Base-by-base conservation (phyloP, 37 sponge, comb jelly and placozoan genomes). In the Beroe ovata region DNA sequence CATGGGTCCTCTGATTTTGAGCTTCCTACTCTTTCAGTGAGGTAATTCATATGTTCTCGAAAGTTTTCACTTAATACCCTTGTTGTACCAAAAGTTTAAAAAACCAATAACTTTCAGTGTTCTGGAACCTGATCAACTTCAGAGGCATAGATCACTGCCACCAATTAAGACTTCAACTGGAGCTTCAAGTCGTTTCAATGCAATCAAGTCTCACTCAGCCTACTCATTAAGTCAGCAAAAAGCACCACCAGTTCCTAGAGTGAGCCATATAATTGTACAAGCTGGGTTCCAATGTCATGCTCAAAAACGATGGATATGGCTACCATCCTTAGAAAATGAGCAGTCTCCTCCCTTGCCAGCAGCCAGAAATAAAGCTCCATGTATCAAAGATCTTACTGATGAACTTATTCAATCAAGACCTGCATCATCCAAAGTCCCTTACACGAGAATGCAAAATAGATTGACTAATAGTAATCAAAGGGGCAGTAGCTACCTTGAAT, bases 221-320 rank as follows among this genome's bases (percentile, higher is more conserved):
- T 77, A 77, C 23, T 20, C 35, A 19, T 6, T 21, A 4, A 39
- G 26, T 0, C 42, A 33, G 20, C 54, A 42, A 23, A 77, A 42
- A n/a, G 84, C 26, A 36, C n/a, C 84, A 19, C 38, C 84, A 19
- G 84, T 77, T 6, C 84, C 84, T 3, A 39, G 84, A n/a, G 84
- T 77, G 4, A 77, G 84, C 29, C 84, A 77, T 23, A 77, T 77
- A n/a, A 77, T 77, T 26, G 84, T 77, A 42, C 84, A 77, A 42
- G 84, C 84, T 36, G 84, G 84, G 8, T 77, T 77, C 25, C 84
- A 77, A 77, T 77, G 84, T 77, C 54, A 77, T 42, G 54, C 84
- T 14, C 84, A 77, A 25, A 77, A 77, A 41, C 41, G 84, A 26
- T 77, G 84, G 84, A 77, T 77, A 23, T 77, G 84, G 84, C 38